Evolutionary conservation across 1,140 invertebrate genomes (phyloP), one percentile per base, ranked within the genome.

Genomic region (Arion vulgaris): DNA sequence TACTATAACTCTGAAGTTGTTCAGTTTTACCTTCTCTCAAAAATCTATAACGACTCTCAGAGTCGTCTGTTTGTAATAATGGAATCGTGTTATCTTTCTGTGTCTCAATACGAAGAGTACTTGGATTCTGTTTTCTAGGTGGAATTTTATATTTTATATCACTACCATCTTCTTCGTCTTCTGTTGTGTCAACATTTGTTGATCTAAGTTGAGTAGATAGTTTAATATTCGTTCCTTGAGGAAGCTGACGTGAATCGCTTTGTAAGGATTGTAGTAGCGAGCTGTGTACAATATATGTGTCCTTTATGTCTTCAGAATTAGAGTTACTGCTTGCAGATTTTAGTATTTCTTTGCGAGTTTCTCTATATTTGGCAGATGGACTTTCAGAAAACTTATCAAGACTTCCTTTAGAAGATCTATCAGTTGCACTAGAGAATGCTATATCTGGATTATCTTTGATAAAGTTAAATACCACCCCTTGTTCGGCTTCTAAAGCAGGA

Each of bases 351-450:
- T 49, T 19, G 26, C 71, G 71, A 41, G 38, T 38, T 41, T 73
- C 71, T 73, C 38, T 39, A 23, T 73, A 73, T n/a, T 49, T 39
- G 71, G 39, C 71, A 39, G 71, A 73, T 73, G 38, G 36, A 5
- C 38, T 73, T 38, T 73, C 71, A 26, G 71, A 73, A 28, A 23
- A 23, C 23, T 38, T 39, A 7, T 34, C 38, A 11, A 28, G 28
- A 17, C n/a, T 34, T 28, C 28, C 2, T 34, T 4, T 73, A 5
- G 23, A 7, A 39, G 71, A 73, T 41, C 1, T 39, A 38, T 41
- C 71, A n/a, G n/a, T n/a, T 73, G 36, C 7, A 49, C 23, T 49
- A 26, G 5, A 9, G 38, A 38, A 41, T 7, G 23, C 2, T n/a
- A 13, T 39, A 2, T 66, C 62, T 34, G 28, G 17, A 34, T 28